These are phyloP conservation scores for Oophaga sylvatica DNA, from an alignment of 2,797 vertebrate species.

Conservation along the genomic window DNA sequence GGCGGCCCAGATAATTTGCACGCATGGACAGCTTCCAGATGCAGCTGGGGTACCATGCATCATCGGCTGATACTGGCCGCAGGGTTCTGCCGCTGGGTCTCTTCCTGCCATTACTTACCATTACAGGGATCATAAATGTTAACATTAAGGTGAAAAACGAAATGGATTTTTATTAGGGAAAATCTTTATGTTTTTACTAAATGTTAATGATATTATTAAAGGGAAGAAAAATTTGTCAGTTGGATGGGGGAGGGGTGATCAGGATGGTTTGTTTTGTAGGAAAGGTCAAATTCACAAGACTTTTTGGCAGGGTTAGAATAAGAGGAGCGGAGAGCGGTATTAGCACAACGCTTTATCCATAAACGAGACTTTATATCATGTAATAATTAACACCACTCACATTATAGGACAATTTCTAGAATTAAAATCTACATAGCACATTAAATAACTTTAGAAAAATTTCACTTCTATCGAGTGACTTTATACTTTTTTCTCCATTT, in stretches of 20 bases:
- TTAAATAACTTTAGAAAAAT: too few species aligned
- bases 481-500: too few species aligned
- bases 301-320: background rate
- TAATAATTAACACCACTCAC: too few species aligned
- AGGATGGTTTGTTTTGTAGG: background rate
- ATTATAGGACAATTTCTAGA: too few species aligned
- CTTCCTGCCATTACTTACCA: slow-evolving; percentile 20
- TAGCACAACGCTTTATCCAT: too few species aligned
- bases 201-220: slow-evolving; percentile 38
- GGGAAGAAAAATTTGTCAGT: background rate
- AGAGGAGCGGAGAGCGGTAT: too few species aligned
- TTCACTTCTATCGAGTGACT: too few species aligned
- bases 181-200: slow-evolving; percentile 40
- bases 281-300: slow-evolving; percentile 7
- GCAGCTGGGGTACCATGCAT: background rate
- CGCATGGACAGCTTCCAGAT: slow-evolving; percentile 6
- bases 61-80: slow-evolving; percentile 17
- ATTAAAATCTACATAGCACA: too few species aligned
- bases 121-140: slow-evolving; percentile 40
- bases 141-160: slow-evolving; percentile 45
- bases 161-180: slow-evolving; percentile 41
- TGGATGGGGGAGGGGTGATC: background rate
- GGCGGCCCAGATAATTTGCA: background rate
- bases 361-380: too few species aligned
- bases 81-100: background rate